Evolutionary conservation across 2,888 invertebrate species (phyloP), one percentile per base, ranked within the genome.

Genomic region (Muscina levida): DNA sequence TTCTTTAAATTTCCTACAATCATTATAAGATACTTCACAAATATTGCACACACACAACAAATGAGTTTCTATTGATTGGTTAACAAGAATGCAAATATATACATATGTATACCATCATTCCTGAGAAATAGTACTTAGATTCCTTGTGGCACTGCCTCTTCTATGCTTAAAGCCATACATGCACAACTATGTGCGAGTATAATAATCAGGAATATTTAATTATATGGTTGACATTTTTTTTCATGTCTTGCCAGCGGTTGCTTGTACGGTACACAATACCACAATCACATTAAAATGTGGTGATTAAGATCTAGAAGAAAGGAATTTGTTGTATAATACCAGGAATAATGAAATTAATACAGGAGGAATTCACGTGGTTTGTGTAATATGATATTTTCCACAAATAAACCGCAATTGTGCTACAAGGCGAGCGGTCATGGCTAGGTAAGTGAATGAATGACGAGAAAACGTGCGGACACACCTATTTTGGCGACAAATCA

Each of bases 321-420:
- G 19, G 19, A 51, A 57, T 5, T 31, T n/a, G 59, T 8, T 37
- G 22, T 24, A 10, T 46, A 26, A 51, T 75, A 59, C 68, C 39
- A 15, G 26, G 74, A 75, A 75, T 68, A 48, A 24, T 68, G 59
- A 42, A 15, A 68, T 67, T 57, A 57, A 48, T 62, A 68, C 22
- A 39, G 2, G 37, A 48, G 15, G 17, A 37, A 57, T 24, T 37
- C 67, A 74, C n/a, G 24, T 74, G 74, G 37, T 39, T 74, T 57
- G 10, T 17, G 74, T 68, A 75, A 75, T 26, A 48, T 68, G 74
- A 75, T 75, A 75, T 75, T 75, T 59, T 31, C 0, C 5, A 1
- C 10, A 51, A 13, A 26, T 6, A 3, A n/a, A 48, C 13, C 26
- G 6, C 19, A 51, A 67, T 15, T 17, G n/a, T 31, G 57, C 3